Evolutionary conservation across 2,888 invertebrate species (phyloP), one percentile per base, ranked within the genome.

Genomic region (Anticlea derivata): DNA sequence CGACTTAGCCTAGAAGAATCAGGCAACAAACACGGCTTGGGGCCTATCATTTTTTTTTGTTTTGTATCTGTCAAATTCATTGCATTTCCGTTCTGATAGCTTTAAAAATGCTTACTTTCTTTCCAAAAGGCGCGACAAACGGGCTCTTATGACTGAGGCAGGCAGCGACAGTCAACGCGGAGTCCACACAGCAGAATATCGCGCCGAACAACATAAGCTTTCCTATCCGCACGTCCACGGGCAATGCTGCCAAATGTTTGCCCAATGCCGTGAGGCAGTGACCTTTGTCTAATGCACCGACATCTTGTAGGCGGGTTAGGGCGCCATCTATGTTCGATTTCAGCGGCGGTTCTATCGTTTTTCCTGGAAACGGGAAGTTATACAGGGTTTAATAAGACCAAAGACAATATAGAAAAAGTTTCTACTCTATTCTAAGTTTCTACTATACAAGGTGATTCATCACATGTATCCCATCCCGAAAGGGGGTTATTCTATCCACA

Each of bases 141-240:
- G 96, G 96, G 40, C 93, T 94, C 73, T 96, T 96, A 70, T 95
- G 94, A 64, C 95, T 96, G 27, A 96, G 83, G 77, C 94, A 95
- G 1, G 96, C 96, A 0, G 96, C 98, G 75, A 99, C 96, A 1
- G 98, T 98, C 1, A 98, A 88, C 0, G 98, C 95, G 0, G 98
- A 97, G 84, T 98, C 97, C 23, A 98, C 92, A 75, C 98, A 98
- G 63, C 95, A 95, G 76, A 99, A 96, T 55, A 98, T 96, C 7
- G 98, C 95, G 0, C 98, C 97, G 68, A 96, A 96, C 5, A 99
- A 80, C 92, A 99, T 95, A 59, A 98, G 92, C 74, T 98, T 97
- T n/a, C 97, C 98, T 64, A 98, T 95, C 63, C 96, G 92, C 1
- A 96, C 96, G 73, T 98, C 98, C 0, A 99, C 96, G 0, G 98